These are phyloP conservation scores for Eudyptes chrysolophus DNA, from an alignment of 2,113 vertebrate genomes.

Conservation along the genomic window DNA sequence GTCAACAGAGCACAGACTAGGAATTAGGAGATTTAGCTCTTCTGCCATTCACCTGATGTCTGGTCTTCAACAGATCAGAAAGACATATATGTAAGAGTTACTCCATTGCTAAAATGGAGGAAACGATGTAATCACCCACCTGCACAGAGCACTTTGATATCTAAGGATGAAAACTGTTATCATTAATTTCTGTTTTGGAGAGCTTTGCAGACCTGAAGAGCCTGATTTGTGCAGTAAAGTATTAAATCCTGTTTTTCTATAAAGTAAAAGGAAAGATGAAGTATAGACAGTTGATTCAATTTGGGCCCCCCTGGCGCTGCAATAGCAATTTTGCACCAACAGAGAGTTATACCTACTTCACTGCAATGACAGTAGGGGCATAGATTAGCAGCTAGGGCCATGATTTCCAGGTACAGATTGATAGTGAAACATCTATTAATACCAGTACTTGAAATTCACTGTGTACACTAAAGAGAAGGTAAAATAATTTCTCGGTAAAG, in stretches of 20 bases:
- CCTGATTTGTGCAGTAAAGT: neutral
- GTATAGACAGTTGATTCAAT: neutral
- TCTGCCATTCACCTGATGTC: neutral
- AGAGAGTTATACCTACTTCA: neutral
- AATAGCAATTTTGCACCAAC: neutral
- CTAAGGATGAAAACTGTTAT: neutral
- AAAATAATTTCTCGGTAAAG: neutral
- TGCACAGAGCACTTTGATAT: neutral
- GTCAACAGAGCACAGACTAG: neutral
- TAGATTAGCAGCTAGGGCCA: neutral
- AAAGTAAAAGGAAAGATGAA: neutral
- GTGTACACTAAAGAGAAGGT: neutral
- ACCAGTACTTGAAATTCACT: neutral
- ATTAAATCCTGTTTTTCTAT: neutral
- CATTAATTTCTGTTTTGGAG: neutral
- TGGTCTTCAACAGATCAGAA: neutral
- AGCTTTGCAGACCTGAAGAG: neutral
- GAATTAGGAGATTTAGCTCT: neutral
- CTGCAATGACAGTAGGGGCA: neutral
- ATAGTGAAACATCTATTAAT: neutral
- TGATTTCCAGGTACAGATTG: neutral
- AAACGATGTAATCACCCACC: neutral
- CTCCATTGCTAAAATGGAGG: neutral
- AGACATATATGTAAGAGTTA: neutral
- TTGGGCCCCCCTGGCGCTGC: fast-evolving